Evolutionary conservation across 2,113 vertebrate genomes (phyloP), one percentile per base, ranked within the genome.

Genomic region (Reinhardtius hippoglossoides): DNA sequence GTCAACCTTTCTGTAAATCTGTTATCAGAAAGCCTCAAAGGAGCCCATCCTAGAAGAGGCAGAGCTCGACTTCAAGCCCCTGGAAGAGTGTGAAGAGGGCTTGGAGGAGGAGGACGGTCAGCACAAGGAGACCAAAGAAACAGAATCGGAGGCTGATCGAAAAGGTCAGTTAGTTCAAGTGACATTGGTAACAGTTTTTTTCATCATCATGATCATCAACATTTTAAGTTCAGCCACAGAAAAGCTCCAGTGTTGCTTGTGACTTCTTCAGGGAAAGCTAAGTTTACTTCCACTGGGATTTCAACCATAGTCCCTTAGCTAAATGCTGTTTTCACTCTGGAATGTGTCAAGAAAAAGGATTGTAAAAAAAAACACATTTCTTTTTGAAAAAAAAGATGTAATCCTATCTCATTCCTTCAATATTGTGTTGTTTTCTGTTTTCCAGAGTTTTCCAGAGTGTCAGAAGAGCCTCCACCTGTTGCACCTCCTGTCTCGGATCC

Each of bases 11-110:
- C 9, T 77, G 3, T 48, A 48, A 62, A n/a, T 74, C 20, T 37
- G 10, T 40, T 48, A 64, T 69, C 81, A 99, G 97, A 99, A 99
- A 89, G 94, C 96, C 64, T 96, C 98, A 80, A 99, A 99, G 88
- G 98, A 99, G 73, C 95, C 96, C 0, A 99, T 99, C 87, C 95
- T 97, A 5, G 98, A 99, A 90, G 98, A 99, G 82, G 96, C 96
- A 75, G 98, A 99, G 90, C 95, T 98, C 73, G 98, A 99, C 64
- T 99, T 99, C 81, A 94, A 94, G 68, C 96, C 96, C 13, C 93
- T 96, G 66, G 96, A 98, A 37, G 98, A 98, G 81, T 96, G 94
- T 59, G 97, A 97, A 26, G 97, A 97, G 57, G 91, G 86, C 24
- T 95, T 95, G 2, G 97, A 97, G 82, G 96, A 96, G n/a, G 96